These are phyloP conservation scores for Maniola jurtina DNA, from an alignment of 1,140 invertebrate genomes.

Conservation along the genomic window DNA sequence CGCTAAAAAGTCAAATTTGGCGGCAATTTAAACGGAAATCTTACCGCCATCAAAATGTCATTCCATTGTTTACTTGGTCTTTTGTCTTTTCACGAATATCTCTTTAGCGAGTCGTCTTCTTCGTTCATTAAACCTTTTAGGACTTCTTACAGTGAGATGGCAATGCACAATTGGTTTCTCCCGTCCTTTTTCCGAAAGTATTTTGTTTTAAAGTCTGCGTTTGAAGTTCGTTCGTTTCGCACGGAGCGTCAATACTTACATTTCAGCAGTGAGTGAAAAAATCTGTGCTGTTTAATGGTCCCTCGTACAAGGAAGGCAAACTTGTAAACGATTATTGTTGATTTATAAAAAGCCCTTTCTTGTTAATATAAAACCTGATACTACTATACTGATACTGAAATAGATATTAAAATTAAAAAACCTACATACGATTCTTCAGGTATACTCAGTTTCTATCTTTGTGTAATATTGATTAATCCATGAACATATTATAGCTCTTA, in stretches of 20 bases:
- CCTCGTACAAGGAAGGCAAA: too few relatives aligned
- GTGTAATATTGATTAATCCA: too few relatives aligned
- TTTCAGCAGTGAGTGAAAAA: too few relatives aligned
- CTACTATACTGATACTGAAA: too few relatives aligned
- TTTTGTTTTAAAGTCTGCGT: not conserved
- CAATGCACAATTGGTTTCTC: constrained; percentile 4
- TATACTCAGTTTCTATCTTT: too few relatives aligned
- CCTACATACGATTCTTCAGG: too few relatives aligned
- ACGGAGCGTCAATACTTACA: not conserved
- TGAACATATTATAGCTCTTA: too few relatives aligned
- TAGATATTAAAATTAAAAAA: too few relatives aligned
- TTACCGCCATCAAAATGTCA: constrained; percentile 13
- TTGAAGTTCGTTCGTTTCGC: not conserved
- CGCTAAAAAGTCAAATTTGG: constrained; percentile 7
- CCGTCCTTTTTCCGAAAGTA: not conserved
- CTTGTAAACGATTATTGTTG: too few relatives aligned
- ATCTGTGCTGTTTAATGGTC: too few relatives aligned
- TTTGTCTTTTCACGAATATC: constrained; percentile 13
- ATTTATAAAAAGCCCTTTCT: too few relatives aligned
- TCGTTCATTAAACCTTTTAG: constrained; percentile 5
- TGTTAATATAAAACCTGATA: too few relatives aligned
- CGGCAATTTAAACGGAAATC: constrained; percentile 9
- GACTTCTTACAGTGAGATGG: not conserved
- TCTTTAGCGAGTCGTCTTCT: constrained; percentile 8
- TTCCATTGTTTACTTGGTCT: constrained; percentile 10